Evolutionary conservation across 2,888 invertebrate genomes (phyloP).

Genomic region (Fabriciana adippe): DNA sequence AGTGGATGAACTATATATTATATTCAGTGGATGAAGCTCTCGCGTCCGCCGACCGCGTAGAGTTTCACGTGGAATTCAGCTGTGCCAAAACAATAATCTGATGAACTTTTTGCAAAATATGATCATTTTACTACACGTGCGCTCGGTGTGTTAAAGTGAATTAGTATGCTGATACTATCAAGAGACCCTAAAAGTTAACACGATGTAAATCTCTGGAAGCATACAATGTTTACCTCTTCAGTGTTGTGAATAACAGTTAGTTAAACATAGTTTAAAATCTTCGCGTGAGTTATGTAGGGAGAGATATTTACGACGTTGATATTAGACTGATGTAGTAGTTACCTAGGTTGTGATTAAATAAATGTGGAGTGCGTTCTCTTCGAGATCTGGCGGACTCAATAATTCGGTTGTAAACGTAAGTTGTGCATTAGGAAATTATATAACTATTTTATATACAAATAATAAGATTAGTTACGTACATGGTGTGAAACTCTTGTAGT

Average conservation of each 20-base stretch:
- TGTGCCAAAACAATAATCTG: conserved; percentile 67
- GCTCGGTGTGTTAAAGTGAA: conserved; percentile 57
- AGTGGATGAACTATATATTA: conserved; percentile 52
- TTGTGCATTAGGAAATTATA: conserved; percentile 69
- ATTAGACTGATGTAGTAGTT: conserved; percentile 49
- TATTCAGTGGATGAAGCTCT: conserved; percentile 61
- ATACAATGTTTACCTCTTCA: conserved; percentile 78
- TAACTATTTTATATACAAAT: conserved; percentile 60
- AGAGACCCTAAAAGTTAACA: conserved; percentile 57
- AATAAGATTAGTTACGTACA: conserved; percentile 52
- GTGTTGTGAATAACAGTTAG: conserved; percentile 77
- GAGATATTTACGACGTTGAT: conserved; percentile 39
- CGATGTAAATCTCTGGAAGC: conserved; percentile 65
- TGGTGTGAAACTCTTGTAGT: conserved; percentile 52
- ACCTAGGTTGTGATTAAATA: conserved; percentile 73
- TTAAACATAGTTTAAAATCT: conserved; percentile 48
- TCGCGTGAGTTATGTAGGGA: conserved; percentile 57
- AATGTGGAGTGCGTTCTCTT: conserved; percentile 48
- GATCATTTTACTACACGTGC: conserved; percentile 48
- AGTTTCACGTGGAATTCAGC: conserved; percentile 63
- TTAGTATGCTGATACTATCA: conserved; percentile 50
- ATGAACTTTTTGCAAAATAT: conserved; percentile 56
- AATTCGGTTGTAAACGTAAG: conserved; percentile 70
- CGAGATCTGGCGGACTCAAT: conserved; percentile 48
- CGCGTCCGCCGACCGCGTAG: conserved; percentile 56